Evolutionary conservation across 2,113 vertebrate genomes (phyloP).

Genomic region (Vicugna pacos): DNA sequence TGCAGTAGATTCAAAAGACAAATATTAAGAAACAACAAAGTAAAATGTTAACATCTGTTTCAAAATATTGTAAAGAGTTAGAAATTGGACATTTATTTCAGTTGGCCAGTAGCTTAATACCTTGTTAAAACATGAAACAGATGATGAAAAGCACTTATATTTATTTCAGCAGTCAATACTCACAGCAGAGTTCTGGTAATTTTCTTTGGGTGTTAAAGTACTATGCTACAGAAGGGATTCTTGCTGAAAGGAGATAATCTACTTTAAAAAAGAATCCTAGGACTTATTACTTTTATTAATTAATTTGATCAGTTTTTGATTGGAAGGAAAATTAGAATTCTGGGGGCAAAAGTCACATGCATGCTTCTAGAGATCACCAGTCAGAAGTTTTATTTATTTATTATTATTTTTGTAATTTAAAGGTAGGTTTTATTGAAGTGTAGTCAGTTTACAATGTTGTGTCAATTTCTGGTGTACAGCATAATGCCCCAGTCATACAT

Average conservation of each 20-base stretch:
- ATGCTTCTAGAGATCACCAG: neutral
- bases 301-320: neutral
- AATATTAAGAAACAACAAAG: slow-evolving; percentile 73
- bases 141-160: slow-evolving; percentile 58
- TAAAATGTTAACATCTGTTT: slow-evolving; percentile 81
- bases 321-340: slow-evolving; percentile 10
- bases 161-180: slow-evolving; percentile 15
- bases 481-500: too few relatives aligned
- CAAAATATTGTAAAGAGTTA: slow-evolving; percentile 64
- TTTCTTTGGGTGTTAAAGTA: slow-evolving; percentile 44
- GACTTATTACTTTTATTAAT: slow-evolving; percentile 37
- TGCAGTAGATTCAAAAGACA: slow-evolving; percentile 69
- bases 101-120: slow-evolving; percentile 70
- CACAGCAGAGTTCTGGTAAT: neutral
- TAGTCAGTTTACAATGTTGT: too few relatives aligned
- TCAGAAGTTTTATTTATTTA: neutral
- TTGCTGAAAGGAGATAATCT: slow-evolving; percentile 21
- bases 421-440: too few relatives aligned
- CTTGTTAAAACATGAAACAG: slow-evolving; percentile 67
- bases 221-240: neutral
- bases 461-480: too few relatives aligned
- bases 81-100: slow-evolving; percentile 66
- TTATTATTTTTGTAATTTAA: too few relatives aligned
- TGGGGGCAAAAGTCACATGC: neutral
- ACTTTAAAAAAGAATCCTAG: neutral